A percentile compares a stretch with the other conserved stretches of the same genome.
Evolutionary conservation across 2,797 vertebrate species (phyloP).

Genomic region (Siniperca obscura): DNA sequence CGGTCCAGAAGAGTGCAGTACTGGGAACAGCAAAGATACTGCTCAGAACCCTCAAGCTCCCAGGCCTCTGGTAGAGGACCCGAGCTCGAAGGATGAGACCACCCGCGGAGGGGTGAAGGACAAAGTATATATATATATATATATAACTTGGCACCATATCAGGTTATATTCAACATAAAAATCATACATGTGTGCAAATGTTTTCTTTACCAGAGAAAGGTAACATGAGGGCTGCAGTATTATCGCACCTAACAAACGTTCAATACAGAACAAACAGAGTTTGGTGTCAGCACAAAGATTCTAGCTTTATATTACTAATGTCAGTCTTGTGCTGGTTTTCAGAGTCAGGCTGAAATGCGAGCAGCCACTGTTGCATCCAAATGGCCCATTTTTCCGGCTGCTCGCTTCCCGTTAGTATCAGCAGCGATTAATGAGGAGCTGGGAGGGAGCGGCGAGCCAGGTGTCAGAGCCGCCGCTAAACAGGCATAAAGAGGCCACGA

Average conservation of each 20-base stretch:
- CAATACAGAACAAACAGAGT: neutral
- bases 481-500: slow-evolving; percentile 69
- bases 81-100: too few species aligned
- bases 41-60: too few species aligned
- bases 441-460: slow-evolving; percentile 61
- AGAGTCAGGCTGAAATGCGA: slow-evolving; percentile 22
- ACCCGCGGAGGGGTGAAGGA: too few species aligned
- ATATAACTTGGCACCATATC: neutral
- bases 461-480: slow-evolving; percentile 69
- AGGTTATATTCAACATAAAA: neutral
- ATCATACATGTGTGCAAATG: neutral
- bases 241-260: too few species aligned
- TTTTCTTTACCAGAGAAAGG: neutral
- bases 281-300: neutral
- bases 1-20: too few species aligned
- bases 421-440: slow-evolving; percentile 73
- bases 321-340: slow-evolving; percentile 9
- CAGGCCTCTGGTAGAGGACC: too few species aligned
- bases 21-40: too few species aligned
- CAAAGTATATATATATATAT: too few species aligned
- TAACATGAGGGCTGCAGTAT: too few species aligned
- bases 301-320: neutral
- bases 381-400: slow-evolving; percentile 67
- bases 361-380: slow-evolving; percentile 59
- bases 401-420: slow-evolving; percentile 75